Evolutionary conservation across 2,113 vertebrate species (phyloP), one percentile per base, ranked within the genome.

Genomic region (Leuciscus idus): DNA sequence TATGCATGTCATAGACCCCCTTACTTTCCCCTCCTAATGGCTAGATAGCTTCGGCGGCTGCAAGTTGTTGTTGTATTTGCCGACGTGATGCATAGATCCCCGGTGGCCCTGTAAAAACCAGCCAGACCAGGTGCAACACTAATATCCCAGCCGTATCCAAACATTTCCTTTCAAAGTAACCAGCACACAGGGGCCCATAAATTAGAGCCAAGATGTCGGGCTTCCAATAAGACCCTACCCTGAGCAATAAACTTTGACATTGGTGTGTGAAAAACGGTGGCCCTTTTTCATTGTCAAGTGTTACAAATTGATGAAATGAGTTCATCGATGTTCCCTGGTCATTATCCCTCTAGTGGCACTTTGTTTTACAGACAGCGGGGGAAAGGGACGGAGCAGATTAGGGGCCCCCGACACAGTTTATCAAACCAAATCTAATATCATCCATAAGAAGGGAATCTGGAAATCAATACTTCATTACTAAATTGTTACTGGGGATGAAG

Each of bases 401-500:
- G 87, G 95, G 96, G 94, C 94, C 94, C 94, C 92, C 81, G 72
- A 92, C 93, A 97, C 97, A 97, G 97, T 99, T 98, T 98, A 98
- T 99, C 98, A 98, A 96, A 97, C 96, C 96, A 96, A 97, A 98
- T 97, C 97, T 98, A 97, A 97, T 98, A 97, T 96, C 92, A 94
- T 97, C 97, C 96, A 97, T 98, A 98, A 97, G 97, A 96, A 94
- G 91, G 93, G 96, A 98, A 98, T 98, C 94, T 96, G 96, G 96
- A 98, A 99, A 99, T 99, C 98, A 97, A 99, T 99, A 99, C 97
- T 99, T 99, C 98, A 98, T 99, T 98, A 99, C 97, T 97, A 98
- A 98, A 99, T 99, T 98, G 98, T 98, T 97, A 96, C 97, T 94
- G 95, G 95, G 95, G 96, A 96, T 96, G 97, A 97, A 98, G 97